Base-by-base conservation (phyloP, 2,113 vertebrate genomes). In the Opisthocomus hoazin region DNA sequence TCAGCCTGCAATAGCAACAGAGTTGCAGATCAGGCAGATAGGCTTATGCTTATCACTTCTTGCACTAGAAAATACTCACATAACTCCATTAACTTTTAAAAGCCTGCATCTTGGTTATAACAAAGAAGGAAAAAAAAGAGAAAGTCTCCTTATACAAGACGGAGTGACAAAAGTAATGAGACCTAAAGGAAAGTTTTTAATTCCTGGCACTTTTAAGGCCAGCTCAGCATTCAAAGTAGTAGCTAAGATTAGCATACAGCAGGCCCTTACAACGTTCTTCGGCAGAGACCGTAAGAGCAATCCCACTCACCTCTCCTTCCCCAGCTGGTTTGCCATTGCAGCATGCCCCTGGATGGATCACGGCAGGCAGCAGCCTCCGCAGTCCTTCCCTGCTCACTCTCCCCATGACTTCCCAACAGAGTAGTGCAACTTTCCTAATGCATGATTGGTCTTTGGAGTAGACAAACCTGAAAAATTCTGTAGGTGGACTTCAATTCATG, bases 261-360 rank as follows among this genome's bases (percentile, higher is more conserved):
- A 63, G 19, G 3, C 3, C 4, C 18, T 76, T 75, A 63, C 20
- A 41, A 57, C 3, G 2, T 27, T 84, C 32, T 87, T 84, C 50
- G 50, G 12, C n/a, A 87, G 14, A 63, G 5, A 10, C 12, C 10
- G 5, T 16, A 51, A 36, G 15, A 63, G 13, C 19, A 57, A 24
- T 22, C 6, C 37, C 18, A 20, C 9, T 58, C 7, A 4, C 6
- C 13, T 45, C 12, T 45, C 37, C 37, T 74, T 81, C 24, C 9
- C 50, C 9, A 10, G 4, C 19, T 80, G 16, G 5, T 92, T 83
- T 84, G 14, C 32, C 24, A 19, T 9, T 41, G 32, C 43, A 87
- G 27, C 18, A 68, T 29, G 7, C 27, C 6, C 8, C 15, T 0
- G 3, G 14, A 5, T 16, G 2, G 1, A 73, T 9, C 32, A 46